A percentile compares a stretch with the other conserved stretches of the same genome.
These are phyloP conservation scores for Chelon labrosus DNA, from an alignment of 2,797 vertebrate species.

Conservation along the genomic window DNA sequence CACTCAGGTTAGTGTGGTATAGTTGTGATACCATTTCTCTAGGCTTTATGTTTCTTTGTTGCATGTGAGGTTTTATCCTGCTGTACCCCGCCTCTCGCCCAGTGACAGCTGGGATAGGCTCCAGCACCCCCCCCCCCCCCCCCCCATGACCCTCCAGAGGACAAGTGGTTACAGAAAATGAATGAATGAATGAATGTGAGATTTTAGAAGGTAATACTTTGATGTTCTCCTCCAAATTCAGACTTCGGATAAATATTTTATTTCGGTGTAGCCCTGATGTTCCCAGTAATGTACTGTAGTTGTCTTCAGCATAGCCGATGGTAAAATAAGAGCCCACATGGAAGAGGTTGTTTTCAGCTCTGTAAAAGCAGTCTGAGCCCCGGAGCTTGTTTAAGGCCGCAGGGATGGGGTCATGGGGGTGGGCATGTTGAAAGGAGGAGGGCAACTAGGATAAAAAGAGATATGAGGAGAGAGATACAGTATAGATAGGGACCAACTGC, in stretches of 20 bases:
- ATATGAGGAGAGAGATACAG: conserved; percentile 15
- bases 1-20: too few species aligned
- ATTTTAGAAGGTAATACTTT: conserved; percentile 12
- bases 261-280: conserved; percentile 38
- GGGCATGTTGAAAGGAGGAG: neutral
- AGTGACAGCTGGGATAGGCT: too few species aligned
- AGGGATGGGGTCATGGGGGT: conserved; percentile 17
- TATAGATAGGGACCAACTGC: conserved; percentile 13
- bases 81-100: too few species aligned
- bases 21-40: too few species aligned
- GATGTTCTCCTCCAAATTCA: conserved; percentile 43
- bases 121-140: too few species aligned
- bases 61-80: too few species aligned
- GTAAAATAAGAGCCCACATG: conserved; percentile 47
- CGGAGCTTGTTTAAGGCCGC: conserved; percentile 29
- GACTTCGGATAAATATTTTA: conserved; percentile 60
- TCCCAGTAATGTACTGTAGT: conserved; percentile 6
- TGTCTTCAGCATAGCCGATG: conserved; percentile 26
- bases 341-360: conserved; percentile 57
- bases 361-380: conserved; percentile 35
- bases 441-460: conserved; percentile 22
- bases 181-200: too few species aligned
- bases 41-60: too few species aligned
- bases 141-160: too few species aligned
- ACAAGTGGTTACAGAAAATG: too few species aligned